These are phyloP conservation scores for Lutjanus argentimaculatus DNA, from an alignment of 2,797 vertebrate species.

Conservation along the genomic window DNA sequence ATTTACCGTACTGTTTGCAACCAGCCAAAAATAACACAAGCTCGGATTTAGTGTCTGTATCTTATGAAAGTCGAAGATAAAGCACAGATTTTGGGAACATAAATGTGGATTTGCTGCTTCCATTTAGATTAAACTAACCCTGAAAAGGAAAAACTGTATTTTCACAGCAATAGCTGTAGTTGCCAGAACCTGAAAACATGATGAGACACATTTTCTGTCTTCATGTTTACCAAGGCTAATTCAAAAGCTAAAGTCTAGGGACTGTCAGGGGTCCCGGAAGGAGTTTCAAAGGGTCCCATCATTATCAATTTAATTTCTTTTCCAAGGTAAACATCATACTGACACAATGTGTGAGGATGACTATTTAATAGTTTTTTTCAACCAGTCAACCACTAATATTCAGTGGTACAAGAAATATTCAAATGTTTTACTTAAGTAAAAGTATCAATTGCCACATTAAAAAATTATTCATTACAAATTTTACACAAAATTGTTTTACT, in stretches of 20 bases:
- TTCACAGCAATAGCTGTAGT: not conserved
- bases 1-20: slow-evolving; percentile 31
- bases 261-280: not conserved
- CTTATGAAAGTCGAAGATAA: slow-evolving; percentile 3
- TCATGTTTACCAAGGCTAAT: not conserved
- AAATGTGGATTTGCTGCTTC: not conserved
- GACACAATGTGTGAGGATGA: not conserved
- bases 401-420: not conserved
- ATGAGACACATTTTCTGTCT: not conserved
- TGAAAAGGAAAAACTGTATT: slow-evolving; percentile 4
- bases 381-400: too few relatives aligned
- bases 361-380: not conserved
- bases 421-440: not conserved
- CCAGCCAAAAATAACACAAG: slow-evolving; percentile 30
- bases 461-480: not conserved
- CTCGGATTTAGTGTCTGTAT: slow-evolving; percentile 21
- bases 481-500: too few relatives aligned
- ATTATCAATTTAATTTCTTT: not conserved
- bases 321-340: not conserved
- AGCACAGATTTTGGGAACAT: not conserved
- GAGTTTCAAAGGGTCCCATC: not conserved
- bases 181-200: not conserved
- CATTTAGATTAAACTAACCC: not conserved
- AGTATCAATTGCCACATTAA: not conserved
- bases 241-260: not conserved